These are phyloP conservation scores for Agriotes lineatus DNA, from an alignment of 2,888 invertebrate genomes.

Conservation along the genomic window DNA sequence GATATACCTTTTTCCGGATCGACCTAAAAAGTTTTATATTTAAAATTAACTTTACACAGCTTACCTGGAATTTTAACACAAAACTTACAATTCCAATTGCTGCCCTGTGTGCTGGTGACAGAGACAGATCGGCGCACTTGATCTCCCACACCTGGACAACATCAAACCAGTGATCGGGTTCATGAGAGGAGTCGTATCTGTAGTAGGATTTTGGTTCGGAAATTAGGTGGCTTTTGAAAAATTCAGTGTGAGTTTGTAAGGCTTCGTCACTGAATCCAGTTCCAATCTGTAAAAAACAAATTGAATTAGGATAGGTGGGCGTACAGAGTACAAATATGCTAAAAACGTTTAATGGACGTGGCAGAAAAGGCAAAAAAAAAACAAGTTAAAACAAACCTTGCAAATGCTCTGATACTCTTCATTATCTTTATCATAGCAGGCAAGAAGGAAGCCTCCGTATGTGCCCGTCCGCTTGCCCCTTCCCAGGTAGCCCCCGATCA, in stretches of 20 bases:
- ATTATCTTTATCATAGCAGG: slow-evolving; percentile 89
- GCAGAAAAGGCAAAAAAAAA: too few species aligned
- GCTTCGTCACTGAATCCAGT: slow-evolving; percentile 96
- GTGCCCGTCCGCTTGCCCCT: slow-evolving; percentile 93
- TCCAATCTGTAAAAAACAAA: slow-evolving; percentile 74
- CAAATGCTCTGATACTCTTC: slow-evolving; percentile 95
- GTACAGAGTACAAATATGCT: neutral
- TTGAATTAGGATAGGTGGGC: neutral
- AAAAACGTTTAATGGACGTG: too few species aligned
- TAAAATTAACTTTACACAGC: too few species aligned
- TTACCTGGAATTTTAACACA: slow-evolving; percentile 30
- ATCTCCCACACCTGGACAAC: slow-evolving; percentile 94
- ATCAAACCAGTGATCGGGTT: slow-evolving; percentile 92
- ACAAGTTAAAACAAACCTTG: slow-evolving; percentile 76
- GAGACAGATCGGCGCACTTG: slow-evolving; percentile 96
- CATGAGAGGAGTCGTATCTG: slow-evolving; percentile 77
- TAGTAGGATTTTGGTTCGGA: slow-evolving; percentile 84
- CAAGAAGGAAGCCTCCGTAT: slow-evolving; percentile 96
- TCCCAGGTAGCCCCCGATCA: slow-evolving; percentile 94
- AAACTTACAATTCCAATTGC: slow-evolving; percentile 82
- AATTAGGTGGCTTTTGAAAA: slow-evolving; percentile 82
- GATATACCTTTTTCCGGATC: slow-evolving; percentile 95
- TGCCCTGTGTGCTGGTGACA: slow-evolving; percentile 94
- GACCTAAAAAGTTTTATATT: slow-evolving; percentile 70
- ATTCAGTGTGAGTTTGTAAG: slow-evolving; percentile 80